phyloP scores from a whole-genome alignment of 2,113 vertebrate genomes.

The Cynopterus brachyotis region DNA sequence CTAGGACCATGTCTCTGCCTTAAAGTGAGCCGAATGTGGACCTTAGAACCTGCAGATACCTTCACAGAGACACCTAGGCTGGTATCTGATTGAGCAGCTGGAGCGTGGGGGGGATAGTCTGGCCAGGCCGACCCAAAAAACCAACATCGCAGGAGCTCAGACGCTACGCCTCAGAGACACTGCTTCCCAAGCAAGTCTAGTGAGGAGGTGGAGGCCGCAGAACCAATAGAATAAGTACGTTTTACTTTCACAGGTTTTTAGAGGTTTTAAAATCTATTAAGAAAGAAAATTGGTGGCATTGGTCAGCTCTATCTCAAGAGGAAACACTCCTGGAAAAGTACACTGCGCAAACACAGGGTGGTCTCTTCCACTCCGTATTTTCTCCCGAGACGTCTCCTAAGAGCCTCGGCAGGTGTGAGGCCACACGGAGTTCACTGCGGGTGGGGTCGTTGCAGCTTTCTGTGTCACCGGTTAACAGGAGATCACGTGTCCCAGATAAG shows the following conservation, averaged over 20 bases:
- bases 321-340: not conserved
- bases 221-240: not conserved
- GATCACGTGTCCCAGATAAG: accelerated
- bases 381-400: not conserved
- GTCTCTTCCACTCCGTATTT: not conserved
- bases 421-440: no score
- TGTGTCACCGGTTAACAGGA: not conserved
- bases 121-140: no score
- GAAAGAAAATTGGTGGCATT: not conserved
- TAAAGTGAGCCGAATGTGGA: not conserved
- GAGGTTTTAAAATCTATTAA: not conserved
- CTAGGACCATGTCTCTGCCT: not conserved
- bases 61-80: not conserved
- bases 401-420: not conserved
- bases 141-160: no score
- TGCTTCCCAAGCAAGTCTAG: not conserved
- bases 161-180: accelerated
- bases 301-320: not conserved
- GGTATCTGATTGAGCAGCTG: not conserved
- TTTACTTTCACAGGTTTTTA: not conserved
- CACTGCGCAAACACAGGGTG: accelerated
- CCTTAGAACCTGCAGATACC: not conserved
- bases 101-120: accelerated
- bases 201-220: not conserved
- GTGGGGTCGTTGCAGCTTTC: not conserved